Conservation (phyloP, 2,888 invertebrate genomes). For the Lymantria dispar region DNA sequence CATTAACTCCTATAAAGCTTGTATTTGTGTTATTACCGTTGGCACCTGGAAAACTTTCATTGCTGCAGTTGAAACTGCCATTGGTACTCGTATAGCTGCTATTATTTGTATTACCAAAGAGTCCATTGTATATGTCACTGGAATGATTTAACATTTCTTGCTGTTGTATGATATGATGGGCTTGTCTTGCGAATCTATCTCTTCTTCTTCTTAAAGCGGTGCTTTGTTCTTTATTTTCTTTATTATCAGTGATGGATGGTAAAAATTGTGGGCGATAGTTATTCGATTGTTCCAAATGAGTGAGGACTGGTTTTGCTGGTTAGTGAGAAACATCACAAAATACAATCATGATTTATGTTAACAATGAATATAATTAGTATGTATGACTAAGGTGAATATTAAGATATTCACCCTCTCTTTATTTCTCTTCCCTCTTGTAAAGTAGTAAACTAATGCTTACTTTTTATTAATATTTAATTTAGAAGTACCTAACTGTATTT, state of each 20-base stretch:
- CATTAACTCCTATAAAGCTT: conserved; percentile 22
- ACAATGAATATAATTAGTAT: background rate
- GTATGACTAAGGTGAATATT: background rate
- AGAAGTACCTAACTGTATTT: no score
- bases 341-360: conserved; percentile 22
- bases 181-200: conserved; percentile 92
- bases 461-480: no score
- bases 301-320: conserved; percentile 55
- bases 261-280: conserved; percentile 42
- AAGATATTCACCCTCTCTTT: no score
- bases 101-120: conserved; percentile 37
- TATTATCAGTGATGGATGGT: conserved; percentile 58
- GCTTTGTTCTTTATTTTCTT: conserved; percentile 87
- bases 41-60: conserved; percentile 13
- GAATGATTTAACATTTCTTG: conserved; percentile 82
- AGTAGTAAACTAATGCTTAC: no score
- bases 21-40: conserved; percentile 11
- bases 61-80: conserved; percentile 3
- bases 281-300: conserved; percentile 39
- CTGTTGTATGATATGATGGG: conserved; percentile 92
- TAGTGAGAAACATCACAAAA: conserved; percentile 58
- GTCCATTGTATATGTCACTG: conserved; percentile 48
- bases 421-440: no score
- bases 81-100: conserved; percentile 2
- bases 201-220: conserved; percentile 90